phyloP scores from a whole-genome alignment of 2,113 vertebrate genomes.

The Labeo rohita region DNA sequence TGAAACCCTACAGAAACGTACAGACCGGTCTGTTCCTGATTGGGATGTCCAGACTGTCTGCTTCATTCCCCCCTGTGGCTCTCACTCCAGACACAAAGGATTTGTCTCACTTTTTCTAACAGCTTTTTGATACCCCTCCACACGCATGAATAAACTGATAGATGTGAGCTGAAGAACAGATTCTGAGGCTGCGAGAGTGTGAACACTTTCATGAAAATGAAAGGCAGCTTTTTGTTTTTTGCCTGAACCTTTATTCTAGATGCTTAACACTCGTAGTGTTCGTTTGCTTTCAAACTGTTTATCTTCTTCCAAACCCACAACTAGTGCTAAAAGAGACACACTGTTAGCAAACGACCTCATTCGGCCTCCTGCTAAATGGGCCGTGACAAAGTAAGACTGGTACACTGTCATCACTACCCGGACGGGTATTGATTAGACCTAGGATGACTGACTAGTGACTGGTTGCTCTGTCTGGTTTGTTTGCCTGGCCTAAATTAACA shows the following conservation, averaged over 20 bases:
- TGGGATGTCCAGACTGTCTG: slow-evolving; percentile 31
- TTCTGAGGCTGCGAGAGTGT: neutral
- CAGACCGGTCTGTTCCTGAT: neutral
- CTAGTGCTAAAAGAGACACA: neutral
- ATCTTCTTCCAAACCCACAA: neutral
- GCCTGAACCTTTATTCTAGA: neutral
- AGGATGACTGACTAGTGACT: slow-evolving; percentile 32
- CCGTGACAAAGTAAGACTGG: slow-evolving; percentile 37
- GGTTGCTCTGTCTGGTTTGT: slow-evolving; percentile 38
- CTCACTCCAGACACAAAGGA: slow-evolving; percentile 49
- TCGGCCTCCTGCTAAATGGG: slow-evolving; percentile 36
- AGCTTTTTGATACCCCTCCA: slow-evolving; percentile 32
- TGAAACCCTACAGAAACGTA: neutral
- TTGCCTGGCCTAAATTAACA: neutral
- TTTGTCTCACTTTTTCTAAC: slow-evolving; percentile 22
- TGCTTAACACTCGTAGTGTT: neutral
- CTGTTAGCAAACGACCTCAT: slow-evolving; percentile 1
- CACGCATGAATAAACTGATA: slow-evolving; percentile 19
- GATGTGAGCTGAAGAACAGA: slow-evolving; percentile 1
- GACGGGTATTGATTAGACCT: slow-evolving; percentile 48
- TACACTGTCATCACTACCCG: slow-evolving; percentile 25
- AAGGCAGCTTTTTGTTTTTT: neutral
- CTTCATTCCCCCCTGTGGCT: slow-evolving; percentile 4
- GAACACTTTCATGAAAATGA: neutral
- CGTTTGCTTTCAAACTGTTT: too few species aligned